These are phyloP conservation scores for Mythimna ferrago DNA, from an alignment of 2,888 invertebrate species.

Conservation along the genomic window DNA sequence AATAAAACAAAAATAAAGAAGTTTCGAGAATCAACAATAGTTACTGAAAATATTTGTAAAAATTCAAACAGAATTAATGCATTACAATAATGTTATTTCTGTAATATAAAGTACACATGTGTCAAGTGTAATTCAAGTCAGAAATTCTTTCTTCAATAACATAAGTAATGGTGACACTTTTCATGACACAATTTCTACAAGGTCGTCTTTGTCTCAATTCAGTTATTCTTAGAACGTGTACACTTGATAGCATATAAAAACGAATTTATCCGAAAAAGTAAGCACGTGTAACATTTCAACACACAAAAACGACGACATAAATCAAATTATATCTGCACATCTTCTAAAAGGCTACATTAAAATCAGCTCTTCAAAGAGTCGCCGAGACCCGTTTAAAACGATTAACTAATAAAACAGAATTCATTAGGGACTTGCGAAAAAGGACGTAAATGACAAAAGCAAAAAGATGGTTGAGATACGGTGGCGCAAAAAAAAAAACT, in stretches of 20 bases:
- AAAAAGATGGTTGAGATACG: constrained; percentile 57
- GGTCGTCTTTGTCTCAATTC: neutral
- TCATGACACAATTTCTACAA: neutral
- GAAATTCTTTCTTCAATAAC: neutral
- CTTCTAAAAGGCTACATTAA: constrained; percentile 39
- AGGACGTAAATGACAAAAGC: constrained; percentile 46
- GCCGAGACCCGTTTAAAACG: constrained; percentile 47
- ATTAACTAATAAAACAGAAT: constrained; percentile 62
- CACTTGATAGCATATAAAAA: neutral
- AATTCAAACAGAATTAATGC: neutral
- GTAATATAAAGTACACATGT: neutral
- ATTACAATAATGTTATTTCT: constrained; percentile 6
- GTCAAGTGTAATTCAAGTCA: neutral
- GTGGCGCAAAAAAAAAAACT: constrained; percentile 52
- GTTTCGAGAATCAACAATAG: neutral
- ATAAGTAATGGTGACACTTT: neutral
- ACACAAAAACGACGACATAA: constrained; percentile 20
- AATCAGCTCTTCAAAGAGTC: constrained; percentile 44
- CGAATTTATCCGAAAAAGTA: neutral
- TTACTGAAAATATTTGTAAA: neutral
- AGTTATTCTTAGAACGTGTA: neutral
- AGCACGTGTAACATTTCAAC: neutral
- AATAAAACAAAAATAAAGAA: constrained; percentile 1
- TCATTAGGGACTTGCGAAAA: constrained; percentile 57
- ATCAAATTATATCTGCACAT: constrained; percentile 26